Conservation (phyloP, 2,888 invertebrate genomes). For the Chironomus riparius region DNA sequence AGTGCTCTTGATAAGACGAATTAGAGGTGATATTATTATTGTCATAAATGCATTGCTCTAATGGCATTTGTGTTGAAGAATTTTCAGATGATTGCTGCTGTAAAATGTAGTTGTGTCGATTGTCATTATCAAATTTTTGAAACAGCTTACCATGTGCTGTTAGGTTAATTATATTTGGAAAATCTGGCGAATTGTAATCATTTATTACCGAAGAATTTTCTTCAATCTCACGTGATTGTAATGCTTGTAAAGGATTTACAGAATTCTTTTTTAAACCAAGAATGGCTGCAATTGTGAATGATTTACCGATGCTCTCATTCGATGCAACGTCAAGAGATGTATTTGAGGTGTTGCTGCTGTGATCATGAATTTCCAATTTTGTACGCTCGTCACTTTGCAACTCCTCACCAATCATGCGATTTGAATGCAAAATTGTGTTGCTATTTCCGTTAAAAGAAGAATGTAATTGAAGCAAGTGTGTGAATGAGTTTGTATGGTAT, state of each 20-base stretch:
- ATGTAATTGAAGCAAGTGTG: constrained; percentile 43
- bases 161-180: constrained; percentile 23
- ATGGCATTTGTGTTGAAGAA: constrained; percentile 18
- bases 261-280: constrained; percentile 57
- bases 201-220: background rate
- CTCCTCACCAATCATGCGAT: constrained; percentile 21
- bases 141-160: constrained; percentile 23
- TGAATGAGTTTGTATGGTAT: constrained; percentile 43
- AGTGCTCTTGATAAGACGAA: constrained; percentile 23
- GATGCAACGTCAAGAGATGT: constrained; percentile 38
- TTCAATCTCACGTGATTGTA: background rate
- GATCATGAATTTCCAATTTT: constrained; percentile 21
- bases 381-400: constrained; percentile 2
- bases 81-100: background rate
- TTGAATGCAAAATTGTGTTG: constrained; percentile 30
- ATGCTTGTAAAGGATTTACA: background rate
- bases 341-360: constrained; percentile 9
- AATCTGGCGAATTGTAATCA: constrained; percentile 19
- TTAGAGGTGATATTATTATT: constrained; percentile 21
- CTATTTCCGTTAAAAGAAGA: constrained; percentile 32
- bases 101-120: constrained; percentile 17
- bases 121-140: constrained; percentile 25
- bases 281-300: constrained; percentile 83
- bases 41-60: constrained; percentile 23
- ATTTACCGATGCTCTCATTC: constrained; percentile 47